Conservation (phyloP, 2,113 vertebrate species). For the Gnathonemus longibarbis region DNA sequence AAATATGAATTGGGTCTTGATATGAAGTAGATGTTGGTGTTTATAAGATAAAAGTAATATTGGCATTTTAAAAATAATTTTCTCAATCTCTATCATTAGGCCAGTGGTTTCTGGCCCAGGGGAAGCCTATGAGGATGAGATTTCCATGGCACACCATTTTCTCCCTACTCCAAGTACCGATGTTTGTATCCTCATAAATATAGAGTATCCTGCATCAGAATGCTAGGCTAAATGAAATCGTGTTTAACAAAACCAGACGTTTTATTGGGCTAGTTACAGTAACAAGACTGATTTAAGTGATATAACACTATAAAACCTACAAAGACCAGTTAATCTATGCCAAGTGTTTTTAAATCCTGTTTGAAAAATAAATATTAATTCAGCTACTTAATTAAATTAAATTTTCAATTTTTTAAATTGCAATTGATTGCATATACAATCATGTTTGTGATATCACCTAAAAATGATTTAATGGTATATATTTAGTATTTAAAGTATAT, state of each 20-base stretch:
- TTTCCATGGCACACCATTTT: not conserved
- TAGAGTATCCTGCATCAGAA: not conserved
- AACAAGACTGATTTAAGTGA: not conserved
- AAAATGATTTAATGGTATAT: not conserved
- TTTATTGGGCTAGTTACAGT: not conserved
- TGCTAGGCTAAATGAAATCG: not conserved
- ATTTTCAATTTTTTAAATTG: not conserved
- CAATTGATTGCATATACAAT: not conserved
- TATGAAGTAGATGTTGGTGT: not conserved
- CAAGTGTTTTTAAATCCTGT: not conserved
- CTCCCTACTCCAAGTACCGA: not conserved
- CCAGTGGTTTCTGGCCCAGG: not conserved
- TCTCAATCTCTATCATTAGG: not conserved
- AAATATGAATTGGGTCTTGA: not conserved
- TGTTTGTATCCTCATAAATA: not conserved
- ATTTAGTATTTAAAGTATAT: not conserved
- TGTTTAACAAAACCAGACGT: not conserved
- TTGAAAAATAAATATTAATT: not conserved
- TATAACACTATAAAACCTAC: not conserved
- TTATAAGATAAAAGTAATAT: not conserved
- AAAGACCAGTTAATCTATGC: not conserved
- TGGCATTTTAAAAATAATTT: not conserved
- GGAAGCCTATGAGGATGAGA: not conserved
- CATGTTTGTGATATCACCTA: not conserved
- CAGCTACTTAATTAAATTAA: not conserved